These are phyloP conservation scores for Lobophora halterata DNA, from an alignment of 2,888 invertebrate species.

Conservation along the genomic window DNA sequence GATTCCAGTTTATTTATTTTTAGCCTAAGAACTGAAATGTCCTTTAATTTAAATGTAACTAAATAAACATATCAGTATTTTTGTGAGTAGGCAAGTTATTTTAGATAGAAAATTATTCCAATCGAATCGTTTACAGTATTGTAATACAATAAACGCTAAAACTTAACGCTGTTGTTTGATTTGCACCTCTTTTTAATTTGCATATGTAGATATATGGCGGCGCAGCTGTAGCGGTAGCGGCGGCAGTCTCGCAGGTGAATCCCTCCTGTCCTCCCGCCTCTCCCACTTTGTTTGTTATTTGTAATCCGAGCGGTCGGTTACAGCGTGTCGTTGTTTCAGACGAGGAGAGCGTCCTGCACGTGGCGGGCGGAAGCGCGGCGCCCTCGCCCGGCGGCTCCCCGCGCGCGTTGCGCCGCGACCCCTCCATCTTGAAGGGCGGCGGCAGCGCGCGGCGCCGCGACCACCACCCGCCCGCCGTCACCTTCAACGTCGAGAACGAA, in stretches of 20 bases:
- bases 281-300: slow-evolving; percentile 11
- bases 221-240: too few relatives aligned
- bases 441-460: slow-evolving; percentile 53
- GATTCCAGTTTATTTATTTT: slow-evolving; percentile 9
- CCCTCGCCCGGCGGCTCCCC: slow-evolving; percentile 49
- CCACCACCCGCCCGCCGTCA: slow-evolving; percentile 64
- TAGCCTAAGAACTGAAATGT: not conserved
- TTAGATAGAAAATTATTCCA: slow-evolving; percentile 6
- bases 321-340: slow-evolving; percentile 54
- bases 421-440: slow-evolving; percentile 55
- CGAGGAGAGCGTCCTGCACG: slow-evolving; percentile 59
- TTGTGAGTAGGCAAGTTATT: slow-evolving; percentile 9
- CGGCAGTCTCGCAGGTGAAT: slow-evolving; percentile 24
- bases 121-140: slow-evolving; percentile 19
- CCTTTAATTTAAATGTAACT: slow-evolving; percentile 1
- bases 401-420: slow-evolving; percentile 52
- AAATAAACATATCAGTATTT: slow-evolving; percentile 20
- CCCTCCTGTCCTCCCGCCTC: slow-evolving; percentile 19
- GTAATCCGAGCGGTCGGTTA: slow-evolving; percentile 16
- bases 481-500: slow-evolving; percentile 74
- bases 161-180: slow-evolving; percentile 55
- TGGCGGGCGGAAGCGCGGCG: slow-evolving; percentile 37
- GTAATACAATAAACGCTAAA: slow-evolving; percentile 50
- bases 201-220: too few relatives aligned
- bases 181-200: slow-evolving; percentile 39